Conservation (phyloP, 2,888 invertebrate genomes). For the Platerodrilus igneus region DNA sequence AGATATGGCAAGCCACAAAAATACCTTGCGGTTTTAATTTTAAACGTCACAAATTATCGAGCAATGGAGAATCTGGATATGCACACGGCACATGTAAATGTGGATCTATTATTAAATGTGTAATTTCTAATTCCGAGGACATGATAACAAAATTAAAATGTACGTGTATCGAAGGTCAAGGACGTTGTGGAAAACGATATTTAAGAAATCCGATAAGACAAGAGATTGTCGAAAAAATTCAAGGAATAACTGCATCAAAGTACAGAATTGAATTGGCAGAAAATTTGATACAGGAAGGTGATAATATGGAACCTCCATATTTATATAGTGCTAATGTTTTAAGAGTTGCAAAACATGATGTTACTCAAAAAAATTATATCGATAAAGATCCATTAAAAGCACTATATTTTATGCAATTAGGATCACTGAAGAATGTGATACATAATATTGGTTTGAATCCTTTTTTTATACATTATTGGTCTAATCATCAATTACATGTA, state of each 20-base stretch:
- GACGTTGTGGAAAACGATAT: too few species aligned
- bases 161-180: background rate
- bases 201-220: too few species aligned
- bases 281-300: too few species aligned
- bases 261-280: too few species aligned
- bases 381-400: constrained; percentile 1
- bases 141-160: background rate
- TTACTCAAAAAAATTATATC: background rate
- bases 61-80: constrained; percentile 1
- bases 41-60: background rate
- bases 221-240: too few species aligned
- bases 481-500: constrained; percentile 3
- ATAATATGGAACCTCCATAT: constrained; percentile 1
- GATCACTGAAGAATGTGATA: background rate
- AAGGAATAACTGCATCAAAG: too few species aligned
- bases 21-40: background rate
- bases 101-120: background rate
- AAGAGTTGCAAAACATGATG: background rate
- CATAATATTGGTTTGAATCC: constrained; percentile 7
- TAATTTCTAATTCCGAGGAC: background rate
- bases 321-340: constrained; percentile 1
- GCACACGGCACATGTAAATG: constrained; percentile 1
- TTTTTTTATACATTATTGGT: constrained; percentile 9
- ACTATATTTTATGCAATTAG: background rate
- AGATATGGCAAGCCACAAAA: background rate